phyloP scores from a whole-genome alignment of 1,140 invertebrate genomes.

The Nasonia longicornis region DNA sequence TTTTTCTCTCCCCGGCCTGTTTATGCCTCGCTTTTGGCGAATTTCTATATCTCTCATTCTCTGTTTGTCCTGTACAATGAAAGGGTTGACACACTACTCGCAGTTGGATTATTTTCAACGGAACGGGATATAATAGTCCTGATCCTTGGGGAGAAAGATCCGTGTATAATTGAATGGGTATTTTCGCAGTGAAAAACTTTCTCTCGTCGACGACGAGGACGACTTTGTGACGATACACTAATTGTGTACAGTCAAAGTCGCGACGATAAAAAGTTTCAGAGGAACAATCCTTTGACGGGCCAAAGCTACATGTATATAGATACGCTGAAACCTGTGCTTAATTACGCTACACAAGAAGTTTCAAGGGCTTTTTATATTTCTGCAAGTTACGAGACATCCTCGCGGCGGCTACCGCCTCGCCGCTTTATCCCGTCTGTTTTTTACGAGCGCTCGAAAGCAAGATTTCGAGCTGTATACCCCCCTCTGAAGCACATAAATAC shows the following conservation, averaged over 20 bases:
- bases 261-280: not conserved
- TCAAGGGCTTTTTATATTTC: constrained; percentile 38
- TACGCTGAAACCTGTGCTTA: not conserved
- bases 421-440: constrained; percentile 35
- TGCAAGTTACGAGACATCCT: constrained; percentile 30
- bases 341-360: not conserved
- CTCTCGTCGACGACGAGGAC: too few species aligned
- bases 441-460: constrained; percentile 35
- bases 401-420: not conserved
- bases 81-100: not conserved
- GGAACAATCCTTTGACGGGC: not conserved
- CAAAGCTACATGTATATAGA: not conserved
- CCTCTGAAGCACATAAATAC: constrained; percentile 16
- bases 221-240: not conserved
- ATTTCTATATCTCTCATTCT: not conserved
- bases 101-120: not conserved
- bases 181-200: not conserved
- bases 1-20: not conserved
- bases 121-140: not conserved
- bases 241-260: not conserved
- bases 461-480: not conserved
- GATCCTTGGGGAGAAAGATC: not conserved
- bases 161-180: not conserved
- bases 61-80: not conserved
- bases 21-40: not conserved